A percentile compares a stretch with the other conserved stretches of the same genome.
phyloP scores from a whole-genome alignment of 2,888 invertebrate genomes.

The Hoplodrina ambigua region DNA sequence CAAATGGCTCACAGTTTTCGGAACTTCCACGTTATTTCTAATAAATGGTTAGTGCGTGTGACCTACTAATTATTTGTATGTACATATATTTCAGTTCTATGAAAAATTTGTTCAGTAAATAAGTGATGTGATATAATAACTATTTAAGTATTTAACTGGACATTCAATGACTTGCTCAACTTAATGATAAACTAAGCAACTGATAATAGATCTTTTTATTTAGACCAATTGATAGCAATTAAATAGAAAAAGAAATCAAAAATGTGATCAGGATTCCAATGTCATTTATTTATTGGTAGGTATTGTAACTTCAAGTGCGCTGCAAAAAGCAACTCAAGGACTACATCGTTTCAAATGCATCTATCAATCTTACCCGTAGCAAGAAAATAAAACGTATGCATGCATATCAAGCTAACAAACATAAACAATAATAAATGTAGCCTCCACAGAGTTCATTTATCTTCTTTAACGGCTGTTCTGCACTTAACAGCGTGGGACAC shows the following conservation, averaged over 20 bases:
- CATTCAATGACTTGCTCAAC: no score
- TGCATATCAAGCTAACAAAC: slow-evolving; percentile 15
- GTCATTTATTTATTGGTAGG: no score
- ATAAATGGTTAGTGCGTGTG: not conserved
- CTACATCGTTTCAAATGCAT: slow-evolving; percentile 4
- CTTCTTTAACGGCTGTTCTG: slow-evolving; percentile 49
- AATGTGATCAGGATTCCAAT: no score
- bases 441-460: slow-evolving; percentile 29
- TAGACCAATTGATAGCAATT: no score
- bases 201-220: no score
- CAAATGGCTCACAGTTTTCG: slow-evolving; percentile 4
- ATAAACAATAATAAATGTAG: slow-evolving; percentile 45
- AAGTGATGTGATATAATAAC: not conserved
- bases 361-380: slow-evolving; percentile 25
- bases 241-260: no score
- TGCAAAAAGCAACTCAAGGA: not conserved
- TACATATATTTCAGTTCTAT: not conserved
- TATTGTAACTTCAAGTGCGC: not conserved
- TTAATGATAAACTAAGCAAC: no score
- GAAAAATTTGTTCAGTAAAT: not conserved
- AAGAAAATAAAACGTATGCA: slow-evolving; percentile 28
- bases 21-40: not conserved
- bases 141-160: not conserved
- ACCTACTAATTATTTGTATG: not conserved
- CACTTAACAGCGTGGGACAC: slow-evolving; percentile 52